Base-by-base conservation (phyloP, 2,113 vertebrate species). In the Scalopus aquaticus region DNA sequence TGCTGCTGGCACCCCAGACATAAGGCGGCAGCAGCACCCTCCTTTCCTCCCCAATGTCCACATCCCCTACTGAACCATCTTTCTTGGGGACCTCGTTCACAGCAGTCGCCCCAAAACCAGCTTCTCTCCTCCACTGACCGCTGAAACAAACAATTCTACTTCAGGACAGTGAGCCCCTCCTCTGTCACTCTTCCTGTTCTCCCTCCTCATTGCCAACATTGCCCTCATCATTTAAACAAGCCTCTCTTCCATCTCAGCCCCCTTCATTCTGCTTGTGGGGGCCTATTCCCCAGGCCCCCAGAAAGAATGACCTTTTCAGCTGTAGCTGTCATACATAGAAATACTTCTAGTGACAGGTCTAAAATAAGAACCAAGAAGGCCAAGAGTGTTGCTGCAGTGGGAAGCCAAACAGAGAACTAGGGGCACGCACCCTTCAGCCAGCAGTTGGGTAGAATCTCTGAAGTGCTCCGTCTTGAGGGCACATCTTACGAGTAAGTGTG, bases 1-100 rank as follows among this genome's bases (percentile, higher is more conserved):
- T 0, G 11, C 49, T 20, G 56, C 15, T 0, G 16, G 26, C 49
- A 44, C 56, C 30, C 8, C 49, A 19, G 17, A 44, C 49, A 0
- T 32, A 32, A 46, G 65, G 60, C 24, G 3, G 6, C 19, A 37
- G 42, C 26, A 3, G 70, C 6, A 1, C 37, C 42, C 69, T 46
- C 30, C 54, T n/a, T 65, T 26, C 46, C 56, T 73, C 37, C 11
- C 51, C 17, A 3, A 54, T 54, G 51, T 17, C 19, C 54, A 56
- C 19, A 6, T 22, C 54, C 20, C 54, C 19, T 7, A 8, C 19
- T 22, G 54, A 22, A 37, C 3, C 12, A 4, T 30, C 12, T 24
- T 42, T n/a, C 39, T 8, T 2, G 56, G 90, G 73, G 86, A 17
- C 19, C 2, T 28, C 1, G 60, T 49, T 54, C 44, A 26, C 30